Evolutionary conservation across 2,888 invertebrate species (phyloP), one percentile per base, ranked within the genome.

Genomic region (Mesochorus sp.): DNA sequence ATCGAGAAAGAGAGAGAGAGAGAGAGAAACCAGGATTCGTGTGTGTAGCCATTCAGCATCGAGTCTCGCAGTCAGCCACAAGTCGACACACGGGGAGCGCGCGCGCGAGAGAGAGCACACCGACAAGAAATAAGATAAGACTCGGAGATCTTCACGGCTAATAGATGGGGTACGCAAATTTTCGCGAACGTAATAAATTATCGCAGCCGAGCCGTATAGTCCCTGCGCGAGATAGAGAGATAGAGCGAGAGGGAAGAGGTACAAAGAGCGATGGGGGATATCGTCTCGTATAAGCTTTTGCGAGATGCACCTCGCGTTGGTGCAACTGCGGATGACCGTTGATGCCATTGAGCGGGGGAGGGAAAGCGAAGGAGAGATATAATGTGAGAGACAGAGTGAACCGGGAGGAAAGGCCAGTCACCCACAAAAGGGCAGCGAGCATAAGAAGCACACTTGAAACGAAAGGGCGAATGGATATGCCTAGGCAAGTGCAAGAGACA

Each of bases 401-500:
- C 79, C 81, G 79, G 80, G 83, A 85, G 84, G 87, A 88, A 88
- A 88, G 86, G 86, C 87, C 83, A 88, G 84, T 86, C 88, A 86
- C 85, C 89, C 86, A 88, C 88, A 86, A 90, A 90, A 90, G 88
- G 88, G 88, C 90, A 89, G 85, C 85, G 83, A 67, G 68, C 73
- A 57, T 64, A 64, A 70, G 74, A 79, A 79, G 76, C 68, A 68
- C 72, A 72, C 86, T 86, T 83, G 87, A 87, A 88, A 87, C 88
- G 87, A 89, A 89, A 89, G 87, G 85, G 86, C 87, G 88, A 87
- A 88, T 88, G 89, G 88, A 88, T 88, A 86, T 87, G 87, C 87
- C 87, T 89, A 89, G 88, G 87, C 88, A 88, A 89, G 90, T 89
- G 88, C 87, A 89, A 88, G 88, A 90, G 88, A 89, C 89, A 88